Evolutionary conservation across 1,140 invertebrate species (phyloP), one percentile per base, ranked within the genome.

Genomic region (Muscidifurax raptorellus): DNA sequence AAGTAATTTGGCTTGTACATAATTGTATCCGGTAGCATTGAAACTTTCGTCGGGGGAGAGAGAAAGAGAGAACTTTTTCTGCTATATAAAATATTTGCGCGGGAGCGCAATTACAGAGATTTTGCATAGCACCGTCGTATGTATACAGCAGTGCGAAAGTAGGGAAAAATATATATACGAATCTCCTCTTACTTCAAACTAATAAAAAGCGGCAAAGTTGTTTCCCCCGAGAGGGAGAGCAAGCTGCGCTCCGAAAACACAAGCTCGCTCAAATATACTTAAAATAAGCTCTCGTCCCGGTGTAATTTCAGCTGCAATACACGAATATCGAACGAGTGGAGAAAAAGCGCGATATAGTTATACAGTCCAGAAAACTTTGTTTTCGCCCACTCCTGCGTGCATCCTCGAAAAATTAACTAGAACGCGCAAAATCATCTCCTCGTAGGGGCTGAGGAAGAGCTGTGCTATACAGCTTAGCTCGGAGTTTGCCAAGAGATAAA

Each of bases 171-270:
- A 40, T 40, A 74, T 40, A 22, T 76, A 78, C 22, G n/a, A 32
- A 64, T 66, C 32, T 40, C 25, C 59, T 15, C 15, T 40, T 66
- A 32, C 30, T 15, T 22, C 64, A 79, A 79, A 67, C 59, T 66
- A 79, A 79, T 79, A 79, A 67, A 66, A 80, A 80, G 40, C 2
- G 25, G 15, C n/a, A 32, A 47, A 80, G 40, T 71, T 71, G 9
- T 1, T 22, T 67, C 78, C 25, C 18, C 0, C 5, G 40, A 28
- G 40, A 71, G 25, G 44, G 25, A 44, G 52, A n/a, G 52, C 22
- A 6, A 59, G 52, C 0, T 4, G 52, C 13, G 52, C 36, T 36
- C 69, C 1, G 40, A 40, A 25, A 71, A 80, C 67, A 80, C 67
- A 47, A 47, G 36, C 13, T 25, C 40, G 52, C 64, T 30, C 78